Evolutionary conservation across 2,797 vertebrate species (phyloP), one percentile per base, ranked within the genome.

Genomic region (Percopsis omiscomaycus): DNA sequence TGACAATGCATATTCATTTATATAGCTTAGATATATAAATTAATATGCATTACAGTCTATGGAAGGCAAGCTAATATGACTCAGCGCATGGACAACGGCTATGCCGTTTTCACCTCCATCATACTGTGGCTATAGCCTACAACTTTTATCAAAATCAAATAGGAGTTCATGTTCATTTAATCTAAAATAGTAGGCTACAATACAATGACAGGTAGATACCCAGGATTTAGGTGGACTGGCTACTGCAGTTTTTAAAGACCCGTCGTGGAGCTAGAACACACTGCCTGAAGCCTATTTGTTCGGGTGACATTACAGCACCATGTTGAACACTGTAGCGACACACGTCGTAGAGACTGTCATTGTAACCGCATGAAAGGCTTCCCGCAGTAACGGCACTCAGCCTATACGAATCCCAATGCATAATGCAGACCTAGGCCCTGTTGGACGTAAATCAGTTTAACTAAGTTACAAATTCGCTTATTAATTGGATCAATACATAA

Each of bases 371-470:
- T 71, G 64, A 62, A 71, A 64, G 6, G 73, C 63, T 79, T 77
- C 82, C 86, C 79, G 84, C 87, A 89, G 84, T 80, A 78, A 60
- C 84, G 78, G 83, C 82, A 84, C 62, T 74, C 75, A 68, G 70
- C 69, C 59, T 22, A 22, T 22, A 22, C 22, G 22, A 22, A 22
- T 22, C 22, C 22, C 22, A 22, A 71, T 82, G 72, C 61, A 51
- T 78, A 52, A 44, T 27, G 51, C 16, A 12, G 51, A 28, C 16
- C 2, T 16, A 14, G 50, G 15, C 12, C n/a, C 5, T 14, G n/a
- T 48, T 48, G 15, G n/a, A 15, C 15, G 8, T 22, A 3, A 4
- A 28, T 3, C 10, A 52, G 16, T n/a, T 5, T 42, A 42, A 42
- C 9, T 57, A 62, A 59, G 69, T 54, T 55, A 75, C 74, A 78